These are phyloP conservation scores for Azorinus chamasolen DNA, from an alignment of 2,888 invertebrate species.

Conservation along the genomic window DNA sequence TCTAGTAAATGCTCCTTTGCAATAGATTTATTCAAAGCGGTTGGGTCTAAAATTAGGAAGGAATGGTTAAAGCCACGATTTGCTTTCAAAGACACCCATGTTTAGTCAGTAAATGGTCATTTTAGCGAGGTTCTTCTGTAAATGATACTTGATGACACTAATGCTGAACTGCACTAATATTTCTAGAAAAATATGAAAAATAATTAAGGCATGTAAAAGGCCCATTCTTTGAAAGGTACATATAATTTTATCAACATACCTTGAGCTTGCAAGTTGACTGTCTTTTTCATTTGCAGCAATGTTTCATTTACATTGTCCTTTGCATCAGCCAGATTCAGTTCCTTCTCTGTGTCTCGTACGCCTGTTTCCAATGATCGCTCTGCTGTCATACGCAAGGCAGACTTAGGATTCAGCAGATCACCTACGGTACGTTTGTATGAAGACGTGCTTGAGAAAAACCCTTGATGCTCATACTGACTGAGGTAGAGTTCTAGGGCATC, in stretches of 20 bases:
- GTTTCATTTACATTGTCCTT: conserved; percentile 66
- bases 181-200: no score
- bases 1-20: no score
- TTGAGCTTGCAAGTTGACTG: conserved; percentile 63
- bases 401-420: conserved; percentile 70
- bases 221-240: no score
- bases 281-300: conserved; percentile 66
- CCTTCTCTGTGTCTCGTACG: conserved; percentile 63
- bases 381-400: conserved; percentile 67
- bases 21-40: no score
- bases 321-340: conserved; percentile 62
- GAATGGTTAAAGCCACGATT: no score
- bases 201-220: no score
- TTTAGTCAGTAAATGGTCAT: no score
- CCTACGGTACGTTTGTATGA: conserved; percentile 62
- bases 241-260: conserved; percentile 65
- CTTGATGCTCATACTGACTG: conserved; percentile 69
- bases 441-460: conserved; percentile 23
- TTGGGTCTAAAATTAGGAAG: no score
- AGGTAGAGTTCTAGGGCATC: conserved; percentile 79
- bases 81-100: no score
- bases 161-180: no score
- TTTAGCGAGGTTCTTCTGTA: no score
- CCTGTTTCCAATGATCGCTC: conserved; percentile 71
- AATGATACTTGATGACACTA: no score